These are phyloP conservation scores for Hycleus cichorii DNA, from an alignment of 1,140 invertebrate species.

Conservation along the genomic window DNA sequence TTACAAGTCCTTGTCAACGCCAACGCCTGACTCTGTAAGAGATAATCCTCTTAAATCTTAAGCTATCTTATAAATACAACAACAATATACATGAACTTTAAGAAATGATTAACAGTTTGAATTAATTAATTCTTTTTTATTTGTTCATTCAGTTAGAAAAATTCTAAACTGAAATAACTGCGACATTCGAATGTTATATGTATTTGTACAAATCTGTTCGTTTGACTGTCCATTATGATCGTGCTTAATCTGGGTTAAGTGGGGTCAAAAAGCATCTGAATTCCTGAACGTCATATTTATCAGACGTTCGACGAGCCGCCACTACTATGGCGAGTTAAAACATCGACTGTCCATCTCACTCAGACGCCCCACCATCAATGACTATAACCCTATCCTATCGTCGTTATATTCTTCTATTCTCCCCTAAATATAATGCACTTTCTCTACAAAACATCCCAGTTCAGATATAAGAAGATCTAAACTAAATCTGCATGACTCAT, in stretches of 20 bases:
- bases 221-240: constrained; percentile 3
- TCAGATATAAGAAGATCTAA: constrained; percentile 36
- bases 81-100: neutral
- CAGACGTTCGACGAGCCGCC: constrained; percentile 13
- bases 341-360: neutral
- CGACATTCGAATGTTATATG: no score
- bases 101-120: no score
- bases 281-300: constrained; percentile 31
- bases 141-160: no score
- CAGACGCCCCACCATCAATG: neutral
- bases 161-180: no score
- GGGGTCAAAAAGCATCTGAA: constrained; percentile 40
- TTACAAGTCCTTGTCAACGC: constrained; percentile 50
- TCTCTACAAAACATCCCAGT: constrained; percentile 19
- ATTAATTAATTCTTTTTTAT: no score
- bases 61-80: neutral
- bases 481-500: constrained; percentile 34
- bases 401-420: constrained; percentile 9
- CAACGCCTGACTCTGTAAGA: constrained; percentile 54
- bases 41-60: constrained; percentile 18
- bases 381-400: constrained; percentile 16
- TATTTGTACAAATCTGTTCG: constrained; percentile 13
- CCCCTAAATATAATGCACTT: constrained; percentile 16
- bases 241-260: constrained; percentile 38
- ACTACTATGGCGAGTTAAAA: constrained; percentile 4